These are phyloP conservation scores for Aphidius ervi DNA, from an alignment of 1,140 invertebrate genomes.

Conservation along the genomic window DNA sequence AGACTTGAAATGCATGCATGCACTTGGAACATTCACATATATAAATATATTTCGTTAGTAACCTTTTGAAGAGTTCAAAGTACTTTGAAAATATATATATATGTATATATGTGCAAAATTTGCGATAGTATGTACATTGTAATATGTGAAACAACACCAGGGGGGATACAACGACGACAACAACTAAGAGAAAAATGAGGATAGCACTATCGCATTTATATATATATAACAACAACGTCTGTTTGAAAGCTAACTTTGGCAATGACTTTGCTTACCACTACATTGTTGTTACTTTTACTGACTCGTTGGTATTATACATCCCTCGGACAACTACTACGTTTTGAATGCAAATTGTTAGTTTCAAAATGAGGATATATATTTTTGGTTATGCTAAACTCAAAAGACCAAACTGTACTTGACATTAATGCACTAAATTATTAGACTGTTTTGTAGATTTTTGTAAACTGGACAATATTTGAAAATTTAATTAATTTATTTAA, in stretches of 20 bases:
- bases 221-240: background rate
- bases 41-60: too few species aligned
- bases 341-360: constrained; percentile 23
- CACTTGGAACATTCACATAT: too few species aligned
- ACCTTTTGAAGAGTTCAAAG: too few species aligned
- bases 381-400: background rate
- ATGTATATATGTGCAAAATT: too few species aligned
- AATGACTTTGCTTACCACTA: constrained; percentile 24
- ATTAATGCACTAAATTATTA: background rate
- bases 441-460: background rate
- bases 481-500: too few species aligned
- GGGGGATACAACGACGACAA: too few species aligned
- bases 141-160: too few species aligned
- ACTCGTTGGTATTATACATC: background rate
- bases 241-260: constrained; percentile 20
- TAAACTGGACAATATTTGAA: too few species aligned
- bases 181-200: too few species aligned
- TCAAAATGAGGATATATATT: background rate
- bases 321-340: constrained; percentile 1
- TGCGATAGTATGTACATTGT: too few species aligned
- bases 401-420: background rate
- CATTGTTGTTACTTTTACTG: constrained; percentile 9
- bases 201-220: background rate
- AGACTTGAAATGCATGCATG: too few species aligned
- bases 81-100: too few species aligned